Conservation (phyloP, 2,888 invertebrate species). For the Lasiommata megera region DNA sequence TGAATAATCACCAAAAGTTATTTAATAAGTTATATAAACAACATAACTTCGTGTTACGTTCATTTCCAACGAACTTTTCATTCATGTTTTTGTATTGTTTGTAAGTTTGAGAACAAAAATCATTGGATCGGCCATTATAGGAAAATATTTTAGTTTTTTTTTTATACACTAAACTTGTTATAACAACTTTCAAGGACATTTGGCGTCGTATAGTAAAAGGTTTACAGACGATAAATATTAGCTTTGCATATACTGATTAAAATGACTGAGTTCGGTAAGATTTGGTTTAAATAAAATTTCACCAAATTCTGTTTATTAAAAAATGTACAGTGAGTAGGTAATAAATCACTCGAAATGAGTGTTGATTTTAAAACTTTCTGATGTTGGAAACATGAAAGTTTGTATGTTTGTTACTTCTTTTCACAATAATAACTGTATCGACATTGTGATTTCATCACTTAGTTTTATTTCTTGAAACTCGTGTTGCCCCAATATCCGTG, state of each 20-base stretch:
- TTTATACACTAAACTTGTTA: neutral
- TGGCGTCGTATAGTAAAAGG: neutral
- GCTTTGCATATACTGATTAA: too few relatives aligned
- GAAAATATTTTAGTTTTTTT: constrained; percentile 17
- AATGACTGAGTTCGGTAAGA: too few relatives aligned
- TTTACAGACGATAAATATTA: too few relatives aligned
- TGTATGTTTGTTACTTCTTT: too few relatives aligned
- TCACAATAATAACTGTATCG: too few relatives aligned
- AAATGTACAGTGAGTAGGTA: too few relatives aligned
- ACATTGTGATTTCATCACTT: too few relatives aligned
- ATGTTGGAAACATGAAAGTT: too few relatives aligned
- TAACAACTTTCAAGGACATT: neutral
- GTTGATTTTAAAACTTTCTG: too few relatives aligned
- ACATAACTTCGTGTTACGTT: neutral
- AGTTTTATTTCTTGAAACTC: too few relatives aligned
- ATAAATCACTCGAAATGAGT: too few relatives aligned
- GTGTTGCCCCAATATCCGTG: too few relatives aligned
- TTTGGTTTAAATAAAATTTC: neutral
- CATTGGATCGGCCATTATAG: constrained; percentile 57
- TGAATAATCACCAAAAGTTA: neutral
- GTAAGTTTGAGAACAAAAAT: constrained; percentile 57
- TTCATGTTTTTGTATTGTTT: constrained; percentile 36
- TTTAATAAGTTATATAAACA: neutral
- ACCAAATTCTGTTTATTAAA: neutral
- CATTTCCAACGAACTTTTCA: neutral